phyloP scores from a whole-genome alignment of 2,888 invertebrate genomes.

The Euplexia lucipara region DNA sequence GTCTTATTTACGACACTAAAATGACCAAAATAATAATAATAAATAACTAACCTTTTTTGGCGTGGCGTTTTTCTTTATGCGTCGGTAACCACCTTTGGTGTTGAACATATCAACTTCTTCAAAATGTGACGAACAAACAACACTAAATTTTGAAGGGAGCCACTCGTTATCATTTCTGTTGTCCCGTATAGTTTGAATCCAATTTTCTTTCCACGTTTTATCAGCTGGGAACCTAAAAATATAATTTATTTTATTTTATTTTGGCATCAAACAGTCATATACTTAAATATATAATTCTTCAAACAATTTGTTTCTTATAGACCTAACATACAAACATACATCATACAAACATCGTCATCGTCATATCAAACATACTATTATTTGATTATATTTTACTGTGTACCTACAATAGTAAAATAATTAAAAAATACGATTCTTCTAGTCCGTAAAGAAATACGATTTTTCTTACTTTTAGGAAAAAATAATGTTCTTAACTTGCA shows the following conservation, averaged over 20 bases:
- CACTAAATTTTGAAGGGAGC: conserved; percentile 14
- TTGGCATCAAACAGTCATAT: too few relatives aligned
- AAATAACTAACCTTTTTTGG: conserved; percentile 5
- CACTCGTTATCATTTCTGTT: conserved; percentile 13
- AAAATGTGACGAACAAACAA: conserved; percentile 9
- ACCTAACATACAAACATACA: too few relatives aligned
- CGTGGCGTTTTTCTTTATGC: conserved; percentile 4
- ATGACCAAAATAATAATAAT: conserved; percentile 2
- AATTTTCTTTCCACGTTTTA: too few relatives aligned
- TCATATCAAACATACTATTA: too few relatives aligned
- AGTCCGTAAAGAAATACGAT: background rate
- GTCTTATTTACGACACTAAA: background rate
- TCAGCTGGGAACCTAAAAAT: conserved; percentile 7
- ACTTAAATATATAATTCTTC: too few relatives aligned
- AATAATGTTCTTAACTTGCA: too few relatives aligned
- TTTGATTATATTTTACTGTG: too few relatives aligned
- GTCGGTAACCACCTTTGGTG: conserved; percentile 10
- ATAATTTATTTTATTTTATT: too few relatives aligned
- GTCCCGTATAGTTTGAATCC: conserved; percentile 5
- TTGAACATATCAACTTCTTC: background rate
- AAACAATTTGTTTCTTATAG: too few relatives aligned
- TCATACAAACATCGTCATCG: too few relatives aligned
- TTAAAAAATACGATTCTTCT: too few relatives aligned
- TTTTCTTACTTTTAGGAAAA: conserved; percentile 4
- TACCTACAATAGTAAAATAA: too few relatives aligned